Evolutionary conservation across 2,113 vertebrate species (phyloP).

Genomic region (Garra rufa): DNA sequence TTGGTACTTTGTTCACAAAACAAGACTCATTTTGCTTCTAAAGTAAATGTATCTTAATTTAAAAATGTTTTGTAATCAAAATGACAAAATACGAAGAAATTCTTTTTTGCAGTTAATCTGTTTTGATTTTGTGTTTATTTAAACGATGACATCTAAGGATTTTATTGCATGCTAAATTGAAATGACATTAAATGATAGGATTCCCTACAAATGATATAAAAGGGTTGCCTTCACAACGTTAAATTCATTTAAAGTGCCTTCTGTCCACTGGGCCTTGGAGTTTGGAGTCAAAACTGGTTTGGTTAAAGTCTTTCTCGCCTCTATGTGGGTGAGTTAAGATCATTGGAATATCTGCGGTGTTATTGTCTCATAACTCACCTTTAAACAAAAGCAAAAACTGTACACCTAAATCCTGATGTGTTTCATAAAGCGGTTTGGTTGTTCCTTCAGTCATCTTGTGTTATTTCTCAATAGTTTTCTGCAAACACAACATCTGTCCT

Average conservation of each 20-base stretch:
- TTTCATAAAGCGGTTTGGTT: not conserved
- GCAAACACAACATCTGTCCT: not conserved
- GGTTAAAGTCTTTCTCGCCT: conserved; percentile 59
- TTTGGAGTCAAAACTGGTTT: conserved; percentile 70
- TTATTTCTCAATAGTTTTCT: not conserved
- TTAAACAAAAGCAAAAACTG: not conserved
- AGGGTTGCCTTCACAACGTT: conserved; percentile 24
- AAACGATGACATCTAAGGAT: not conserved
- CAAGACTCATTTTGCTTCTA: not conserved
- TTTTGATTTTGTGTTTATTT: not conserved
- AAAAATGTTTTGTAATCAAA: not conserved
- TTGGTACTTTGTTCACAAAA: not conserved
- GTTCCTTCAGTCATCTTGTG: conserved; percentile 17
- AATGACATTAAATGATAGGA: not conserved
- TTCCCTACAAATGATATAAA: not conserved
- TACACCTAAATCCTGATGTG: conserved; percentile 8
- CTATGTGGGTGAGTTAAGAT: conserved; percentile 52
- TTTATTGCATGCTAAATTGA: not conserved
- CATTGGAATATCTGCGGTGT: conserved; percentile 57
- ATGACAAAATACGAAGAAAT: not conserved
- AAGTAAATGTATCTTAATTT: not conserved
- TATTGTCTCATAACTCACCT: conserved; percentile 22
- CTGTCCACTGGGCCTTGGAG: conserved; percentile 75
- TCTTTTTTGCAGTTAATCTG: not conserved
- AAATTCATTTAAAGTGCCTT: conserved; percentile 80